A percentile compares a stretch with the other conserved stretches of the same genome.
Conservation (phyloP, 1,140 invertebrate genomes). For the Apis cerana region DNA sequence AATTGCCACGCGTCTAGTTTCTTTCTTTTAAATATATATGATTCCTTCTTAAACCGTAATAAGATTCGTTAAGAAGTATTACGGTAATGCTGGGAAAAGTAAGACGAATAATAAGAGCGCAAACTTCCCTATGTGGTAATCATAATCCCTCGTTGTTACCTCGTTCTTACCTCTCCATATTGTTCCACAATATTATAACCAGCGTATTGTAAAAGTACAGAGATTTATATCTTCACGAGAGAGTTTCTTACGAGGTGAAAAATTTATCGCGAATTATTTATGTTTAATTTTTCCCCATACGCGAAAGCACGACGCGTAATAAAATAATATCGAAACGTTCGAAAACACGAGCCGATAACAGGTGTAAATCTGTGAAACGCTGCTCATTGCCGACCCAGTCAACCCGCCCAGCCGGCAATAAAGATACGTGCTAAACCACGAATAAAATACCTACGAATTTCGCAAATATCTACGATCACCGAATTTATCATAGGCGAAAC, state of each 20-base stretch:
- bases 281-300: no score
- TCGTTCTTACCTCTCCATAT: background rate
- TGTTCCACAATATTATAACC: background rate
- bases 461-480: background rate
- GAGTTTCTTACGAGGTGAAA: background rate
- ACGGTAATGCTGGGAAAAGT: background rate
- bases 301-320: no score
- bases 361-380: no score
- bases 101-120: background rate
- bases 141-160: background rate
- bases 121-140: background rate
- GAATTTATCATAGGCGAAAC: background rate
- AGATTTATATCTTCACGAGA: no score
- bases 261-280: background rate
- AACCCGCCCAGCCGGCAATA: background rate
- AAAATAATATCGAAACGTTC: no score
- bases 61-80: background rate
- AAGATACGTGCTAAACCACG: background rate
- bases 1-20: background rate
- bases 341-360: no score
- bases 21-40: no score
- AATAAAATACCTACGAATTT: background rate
- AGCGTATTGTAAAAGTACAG: background rate
- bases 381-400: no score
- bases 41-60: background rate